These are phyloP conservation scores for Scleropages formosus DNA, from an alignment of 2,797 vertebrate species.

Conservation along the genomic window DNA sequence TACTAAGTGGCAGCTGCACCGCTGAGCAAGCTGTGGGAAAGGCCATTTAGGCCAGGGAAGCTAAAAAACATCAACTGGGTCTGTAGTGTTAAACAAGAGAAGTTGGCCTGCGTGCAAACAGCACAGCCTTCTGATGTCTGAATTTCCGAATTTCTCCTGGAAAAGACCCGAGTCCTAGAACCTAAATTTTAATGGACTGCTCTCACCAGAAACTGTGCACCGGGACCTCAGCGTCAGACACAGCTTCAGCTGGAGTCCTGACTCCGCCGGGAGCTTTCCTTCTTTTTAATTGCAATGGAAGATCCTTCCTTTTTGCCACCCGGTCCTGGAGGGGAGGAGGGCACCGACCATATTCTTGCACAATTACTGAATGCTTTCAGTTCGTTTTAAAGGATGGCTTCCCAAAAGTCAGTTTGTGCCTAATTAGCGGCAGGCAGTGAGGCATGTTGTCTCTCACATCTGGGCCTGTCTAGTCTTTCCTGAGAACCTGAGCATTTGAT, in stretches of 20 bases:
- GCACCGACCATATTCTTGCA: background rate
- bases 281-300: background rate
- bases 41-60: background rate
- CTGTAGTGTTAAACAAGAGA: background rate
- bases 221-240: background rate
- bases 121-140: background rate
- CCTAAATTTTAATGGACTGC: slow-evolving; percentile 3
- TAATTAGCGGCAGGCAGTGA: slow-evolving; percentile 19
- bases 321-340: background rate
- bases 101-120: too few relatives aligned
- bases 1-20: background rate
- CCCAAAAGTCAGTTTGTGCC: slow-evolving; percentile 18
- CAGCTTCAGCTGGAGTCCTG: background rate
- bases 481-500: background rate
- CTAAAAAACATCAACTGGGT: background rate
- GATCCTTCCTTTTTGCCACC: background rate
- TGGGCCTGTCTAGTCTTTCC: background rate
- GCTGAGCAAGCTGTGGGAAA: background rate
- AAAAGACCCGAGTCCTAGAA: background rate
- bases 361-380: background rate
- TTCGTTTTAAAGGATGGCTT: slow-evolving; percentile 3
- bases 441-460: background rate
- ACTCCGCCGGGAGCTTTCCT: background rate
- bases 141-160: background rate
- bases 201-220: background rate